phyloP scores from a whole-genome alignment of 2,797 vertebrate species.

The Pithecia hirsuta region DNA sequence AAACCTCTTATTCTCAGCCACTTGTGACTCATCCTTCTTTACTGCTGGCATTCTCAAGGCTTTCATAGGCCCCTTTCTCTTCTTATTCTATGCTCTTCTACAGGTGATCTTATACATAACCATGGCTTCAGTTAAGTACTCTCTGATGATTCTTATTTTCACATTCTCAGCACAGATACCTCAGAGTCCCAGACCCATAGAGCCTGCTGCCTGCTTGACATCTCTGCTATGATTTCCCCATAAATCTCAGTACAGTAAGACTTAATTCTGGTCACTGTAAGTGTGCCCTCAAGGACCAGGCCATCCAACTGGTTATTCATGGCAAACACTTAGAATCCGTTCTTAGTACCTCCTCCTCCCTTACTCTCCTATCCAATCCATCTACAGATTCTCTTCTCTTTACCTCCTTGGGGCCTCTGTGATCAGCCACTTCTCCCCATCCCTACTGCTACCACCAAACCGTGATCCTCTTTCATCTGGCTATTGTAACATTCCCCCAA shows the following conservation, averaged over 20 bases:
- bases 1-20: not conserved
- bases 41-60: not conserved
- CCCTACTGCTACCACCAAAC: not conserved
- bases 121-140: not conserved
- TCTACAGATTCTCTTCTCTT: not conserved
- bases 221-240: not conserved
- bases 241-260: not conserved
- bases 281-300: not conserved
- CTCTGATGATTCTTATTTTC: not conserved
- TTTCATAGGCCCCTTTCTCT: not conserved
- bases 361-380: not conserved
- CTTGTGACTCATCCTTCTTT: not conserved
- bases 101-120: not conserved
- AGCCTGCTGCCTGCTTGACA: not conserved
- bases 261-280: not conserved
- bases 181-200: not conserved
- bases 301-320: not conserved
- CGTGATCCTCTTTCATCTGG: not conserved
- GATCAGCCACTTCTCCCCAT: not conserved
- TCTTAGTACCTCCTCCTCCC: not conserved
- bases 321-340: not conserved
- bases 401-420: not conserved
- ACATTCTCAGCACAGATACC: not conserved
- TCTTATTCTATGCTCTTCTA: not conserved
- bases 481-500: not conserved